These are phyloP conservation scores for Camptogramma bilineatum DNA, from an alignment of 2,888 invertebrate genomes.

Conservation along the genomic window DNA sequence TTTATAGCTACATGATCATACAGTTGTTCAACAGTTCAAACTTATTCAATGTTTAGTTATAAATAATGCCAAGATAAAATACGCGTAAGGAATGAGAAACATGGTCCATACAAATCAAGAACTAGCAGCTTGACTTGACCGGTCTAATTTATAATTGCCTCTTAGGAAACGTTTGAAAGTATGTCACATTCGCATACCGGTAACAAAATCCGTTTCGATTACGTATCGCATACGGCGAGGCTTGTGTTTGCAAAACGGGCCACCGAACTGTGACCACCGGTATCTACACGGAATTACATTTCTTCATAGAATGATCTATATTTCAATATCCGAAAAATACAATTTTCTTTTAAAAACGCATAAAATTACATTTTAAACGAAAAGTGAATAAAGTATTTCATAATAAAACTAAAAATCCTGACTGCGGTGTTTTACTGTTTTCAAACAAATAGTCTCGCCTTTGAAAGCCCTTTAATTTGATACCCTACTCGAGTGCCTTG, in stretches of 20 bases:
- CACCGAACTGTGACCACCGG: constrained; percentile 40
- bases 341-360: not conserved
- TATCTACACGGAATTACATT: constrained; percentile 19
- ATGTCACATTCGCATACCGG: constrained; percentile 50
- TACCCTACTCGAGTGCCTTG: too few species aligned
- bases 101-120: constrained; percentile 40
- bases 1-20: too few species aligned
- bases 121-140: constrained; percentile 34
- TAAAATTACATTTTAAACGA: not conserved
- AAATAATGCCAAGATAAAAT: constrained; percentile 25
- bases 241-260: constrained; percentile 50
- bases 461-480: too few species aligned
- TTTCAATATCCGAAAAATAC: not conserved
- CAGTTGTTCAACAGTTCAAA: too few species aligned
- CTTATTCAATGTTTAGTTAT: constrained; percentile 24
- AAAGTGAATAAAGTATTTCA: too few species aligned
- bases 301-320: constrained; percentile 16
- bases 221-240: constrained; percentile 43
- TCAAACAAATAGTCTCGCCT: too few species aligned
- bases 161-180: constrained; percentile 57
- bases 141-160: constrained; percentile 50
- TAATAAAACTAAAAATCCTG: too few species aligned
- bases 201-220: constrained; percentile 60
- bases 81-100: constrained; percentile 31
- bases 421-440: too few species aligned